Evolutionary conservation across 2,113 vertebrate species (phyloP), one percentile per base, ranked within the genome.

Genomic region (Sardina pilchardus): DNA sequence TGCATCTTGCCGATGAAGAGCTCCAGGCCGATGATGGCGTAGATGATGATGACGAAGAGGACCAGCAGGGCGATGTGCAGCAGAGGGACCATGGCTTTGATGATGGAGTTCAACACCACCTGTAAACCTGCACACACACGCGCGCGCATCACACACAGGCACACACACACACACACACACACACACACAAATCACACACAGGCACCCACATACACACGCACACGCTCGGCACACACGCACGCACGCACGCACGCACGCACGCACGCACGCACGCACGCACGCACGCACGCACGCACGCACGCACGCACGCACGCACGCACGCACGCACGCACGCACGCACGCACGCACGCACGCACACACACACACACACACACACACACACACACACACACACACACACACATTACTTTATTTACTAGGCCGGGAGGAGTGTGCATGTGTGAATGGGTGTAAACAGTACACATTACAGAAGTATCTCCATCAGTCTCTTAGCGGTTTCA

Each of bases 1-100:
- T 99, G 98, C 98, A 99, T 99, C 97, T 99, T 99, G 90, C 98
- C 98, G 89, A 99, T 97, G 96, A 99, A 99, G 95, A 99, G 98
- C 95, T 99, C 98, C 95, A 99, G 96, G 96, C 98, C 98, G 90
- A 99, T 99, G 95, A 99, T 99, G 95, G 98, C 98, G 94, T 99
- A 99, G 96, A 99, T 99, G 95, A 99, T 99, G 94, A 99, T 99
- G 93, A 99, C 98, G 93, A 99, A 99, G 92, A 99, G 96, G 93
- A 99, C 98, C 95, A 99, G 96, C 93, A 99, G 97, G 93, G 98
- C 98, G 88, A 99, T 99, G 95, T 99, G 98, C 89, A 99, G 97
- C 86, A 99, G 97, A 91, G 98, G 98, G 82, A 99, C 98, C 98
- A 99, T 99, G 97, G 98, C 98, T 99, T 99, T 99, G 95, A 99